These are phyloP conservation scores for Euthynnus affinis DNA, from an alignment of 2,797 vertebrate species.

Conservation along the genomic window DNA sequence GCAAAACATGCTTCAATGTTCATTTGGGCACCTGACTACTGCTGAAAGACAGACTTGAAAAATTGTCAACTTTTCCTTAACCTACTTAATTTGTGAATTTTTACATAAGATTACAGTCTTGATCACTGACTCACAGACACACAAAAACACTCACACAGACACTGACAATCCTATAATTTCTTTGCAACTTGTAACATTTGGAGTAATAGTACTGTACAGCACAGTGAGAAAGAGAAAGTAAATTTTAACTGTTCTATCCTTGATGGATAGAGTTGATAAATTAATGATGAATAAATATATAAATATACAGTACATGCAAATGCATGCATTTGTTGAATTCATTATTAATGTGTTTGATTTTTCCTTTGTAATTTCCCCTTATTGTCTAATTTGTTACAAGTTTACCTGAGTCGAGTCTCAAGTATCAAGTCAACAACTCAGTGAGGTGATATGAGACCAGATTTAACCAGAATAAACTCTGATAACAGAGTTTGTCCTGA, in stretches of 20 bases:
- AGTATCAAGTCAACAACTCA: slow-evolving; percentile 2
- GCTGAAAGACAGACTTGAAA: no score
- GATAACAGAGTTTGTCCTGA: neutral
- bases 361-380: neutral
- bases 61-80: no score
- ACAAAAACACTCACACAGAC: neutral
- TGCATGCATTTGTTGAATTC: neutral
- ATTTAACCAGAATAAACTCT: neutral
- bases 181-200: no score
- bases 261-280: neutral
- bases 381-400: neutral
- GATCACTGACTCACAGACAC: neutral
- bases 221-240: no score
- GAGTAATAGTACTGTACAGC: no score
- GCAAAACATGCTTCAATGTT: no score
- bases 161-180: neutral
- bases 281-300: no score
- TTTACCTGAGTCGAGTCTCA: neutral
- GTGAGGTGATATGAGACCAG: neutral
- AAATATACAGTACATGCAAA: no score
- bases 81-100: neutral
- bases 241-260: neutral
- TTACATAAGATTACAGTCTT: neutral
- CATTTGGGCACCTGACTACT: no score
- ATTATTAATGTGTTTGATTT: neutral